Base-by-base conservation (phyloP, 1,140 invertebrate genomes). In the Hylyphantes graminicola region DNA sequence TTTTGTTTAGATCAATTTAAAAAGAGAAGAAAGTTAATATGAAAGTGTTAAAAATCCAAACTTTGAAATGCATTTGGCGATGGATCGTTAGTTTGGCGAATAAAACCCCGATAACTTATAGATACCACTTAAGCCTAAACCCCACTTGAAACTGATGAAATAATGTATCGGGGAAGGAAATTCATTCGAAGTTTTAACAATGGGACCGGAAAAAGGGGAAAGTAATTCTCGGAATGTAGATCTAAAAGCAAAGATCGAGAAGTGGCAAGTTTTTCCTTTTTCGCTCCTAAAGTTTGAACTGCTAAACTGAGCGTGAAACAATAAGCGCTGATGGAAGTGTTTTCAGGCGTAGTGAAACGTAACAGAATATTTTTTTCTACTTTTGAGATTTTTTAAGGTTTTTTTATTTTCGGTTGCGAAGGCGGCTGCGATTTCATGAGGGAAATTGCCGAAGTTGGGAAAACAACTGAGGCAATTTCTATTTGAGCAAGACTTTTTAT, bases 191-290 rank as follows among this genome's bases (percentile, higher is more conserved):
- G 65, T 63, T 50, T 57, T 8, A 80, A 70, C 77, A 80, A 70
- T 70, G 67, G 19, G 13, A 59, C 54, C 77, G 77, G 51, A 76
- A 76, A 63, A 59, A 35, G 35, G 57, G 77, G 63, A 80, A 70
- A 80, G 77, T 80, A 70, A 80, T 80, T 80, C 77, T 55, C 77
- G 65, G 70, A 80, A 80, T 80, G 77, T 70, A 80, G 77, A 80
- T 80, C 77, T 80, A 50, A 59, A 80, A 80, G 19, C 50, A 48
- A 15, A 50, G 70, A 17, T 50, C 59, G 73, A 50, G n/a, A 59
- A 61, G 57, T 75, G 59, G 50, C 48, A 59, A 80, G 17, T 80
- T 80, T 80, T 80, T 35, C 19, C 65, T 48, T 48, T 67, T 63
- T 78, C 63, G 55, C 76, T 67, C 61, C n/a, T 61, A 15, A 55